phyloP scores from a whole-genome alignment of 2,888 invertebrate genomes.

The Mechanitis messenoides region DNA sequence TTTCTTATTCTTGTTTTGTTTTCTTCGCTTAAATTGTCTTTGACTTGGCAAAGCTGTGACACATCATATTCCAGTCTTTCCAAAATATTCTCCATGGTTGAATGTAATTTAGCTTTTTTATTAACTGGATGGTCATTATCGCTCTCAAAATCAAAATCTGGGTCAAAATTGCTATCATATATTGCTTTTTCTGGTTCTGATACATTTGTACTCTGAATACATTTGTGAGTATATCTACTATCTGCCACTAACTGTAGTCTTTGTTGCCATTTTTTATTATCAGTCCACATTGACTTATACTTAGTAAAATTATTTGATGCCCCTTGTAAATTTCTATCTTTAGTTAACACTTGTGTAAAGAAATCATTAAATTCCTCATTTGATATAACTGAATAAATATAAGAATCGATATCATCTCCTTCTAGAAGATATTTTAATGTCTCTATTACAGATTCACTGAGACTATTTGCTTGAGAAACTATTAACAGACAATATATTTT shows the following conservation, averaged over 20 bases:
- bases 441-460: conserved; percentile 31
- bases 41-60: conserved; percentile 39
- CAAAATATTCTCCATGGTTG: conserved; percentile 42
- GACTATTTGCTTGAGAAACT: conserved; percentile 35
- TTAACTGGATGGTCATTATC: conserved; percentile 42
- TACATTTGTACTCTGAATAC: conserved; percentile 30
- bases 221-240: conserved; percentile 43
- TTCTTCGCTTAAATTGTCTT: conserved; percentile 41
- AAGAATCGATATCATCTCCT: conserved; percentile 24
- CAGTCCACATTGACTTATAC: conserved; percentile 28
- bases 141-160: conserved; percentile 46
- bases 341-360: conserved; percentile 24
- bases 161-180: conserved; percentile 49
- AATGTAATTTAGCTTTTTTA: conserved; percentile 52
- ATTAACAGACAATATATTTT: conserved; percentile 47
- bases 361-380: conserved; percentile 25
- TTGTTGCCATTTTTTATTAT: conserved; percentile 18
- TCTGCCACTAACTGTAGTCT: background rate
- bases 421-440: conserved; percentile 32
- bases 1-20: conserved; percentile 44
- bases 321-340: conserved; percentile 7
- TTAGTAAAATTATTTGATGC: conserved; percentile 25
- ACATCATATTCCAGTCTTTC: conserved; percentile 48
- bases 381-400: conserved; percentile 33
- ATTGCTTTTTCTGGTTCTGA: conserved; percentile 22